Conservation (phyloP, 2,113 vertebrate genomes). For the Microtus pennsylvanicus region DNA sequence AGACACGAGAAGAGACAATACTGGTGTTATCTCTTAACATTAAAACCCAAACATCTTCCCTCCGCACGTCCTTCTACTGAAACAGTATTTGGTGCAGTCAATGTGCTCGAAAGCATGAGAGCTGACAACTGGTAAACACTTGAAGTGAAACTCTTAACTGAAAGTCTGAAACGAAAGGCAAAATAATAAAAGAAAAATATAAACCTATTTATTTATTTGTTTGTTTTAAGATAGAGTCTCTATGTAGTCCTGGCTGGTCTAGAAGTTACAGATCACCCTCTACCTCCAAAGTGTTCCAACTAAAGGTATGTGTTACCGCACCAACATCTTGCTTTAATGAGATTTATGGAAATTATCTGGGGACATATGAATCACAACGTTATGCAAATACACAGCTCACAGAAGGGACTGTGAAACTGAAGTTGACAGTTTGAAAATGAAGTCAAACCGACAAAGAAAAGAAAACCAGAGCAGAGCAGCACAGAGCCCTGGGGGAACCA, state of each 20-base stretch:
- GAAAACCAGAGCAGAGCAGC: not conserved
- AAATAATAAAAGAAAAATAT: slow-evolving; percentile 5
- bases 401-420: slow-evolving; percentile 11
- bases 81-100: not conserved
- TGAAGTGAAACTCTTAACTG: slow-evolving; percentile 23
- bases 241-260: not conserved
- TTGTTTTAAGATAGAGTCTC: not conserved
- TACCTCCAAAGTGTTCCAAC: not conserved
- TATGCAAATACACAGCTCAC: not conserved
- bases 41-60: not conserved
- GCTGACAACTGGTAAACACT: not conserved
- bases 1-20: slow-evolving; percentile 58
- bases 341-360: not conserved
- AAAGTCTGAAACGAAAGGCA: slow-evolving; percentile 29
- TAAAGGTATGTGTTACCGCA: not conserved
- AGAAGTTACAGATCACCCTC: not conserved
- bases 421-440: not conserved
- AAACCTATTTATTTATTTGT: not conserved
- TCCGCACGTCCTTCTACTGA: not conserved
- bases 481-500: not conserved
- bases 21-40: not conserved
- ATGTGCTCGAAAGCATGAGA: not conserved
- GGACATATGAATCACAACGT: slow-evolving; percentile 8
- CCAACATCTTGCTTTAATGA: slow-evolving; percentile 60
- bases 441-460: slow-evolving; percentile 46